Conservation (phyloP, 2,113 vertebrate genomes). For the Scytalopus superciliaris region DNA sequence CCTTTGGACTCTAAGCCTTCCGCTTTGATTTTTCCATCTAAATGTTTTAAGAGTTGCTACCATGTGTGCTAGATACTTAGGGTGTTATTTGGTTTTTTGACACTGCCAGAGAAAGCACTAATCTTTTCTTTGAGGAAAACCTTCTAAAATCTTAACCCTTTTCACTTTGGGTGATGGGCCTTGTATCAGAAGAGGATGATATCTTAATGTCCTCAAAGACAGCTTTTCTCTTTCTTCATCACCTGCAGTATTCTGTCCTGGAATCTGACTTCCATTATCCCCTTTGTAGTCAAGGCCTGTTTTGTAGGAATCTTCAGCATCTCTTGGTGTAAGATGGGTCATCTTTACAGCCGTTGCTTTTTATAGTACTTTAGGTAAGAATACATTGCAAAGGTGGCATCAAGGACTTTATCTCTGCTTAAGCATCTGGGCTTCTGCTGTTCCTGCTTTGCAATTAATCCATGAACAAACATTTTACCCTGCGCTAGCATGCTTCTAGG, state of each 20-base stretch:
- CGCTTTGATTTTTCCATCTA: background rate
- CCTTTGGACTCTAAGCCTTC: background rate
- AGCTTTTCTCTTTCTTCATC: slow-evolving; percentile 61
- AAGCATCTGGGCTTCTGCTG: slow-evolving; percentile 59
- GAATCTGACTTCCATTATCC: slow-evolving; percentile 23
- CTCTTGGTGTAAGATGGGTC: slow-evolving; percentile 59
- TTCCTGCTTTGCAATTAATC: slow-evolving; percentile 72
- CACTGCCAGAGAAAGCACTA: slow-evolving; percentile 47
- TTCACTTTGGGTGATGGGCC: slow-evolving; percentile 74
- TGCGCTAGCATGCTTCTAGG: slow-evolving; percentile 63
- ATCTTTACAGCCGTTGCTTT: slow-evolving; percentile 30
- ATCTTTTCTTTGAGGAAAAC: slow-evolving; percentile 45
- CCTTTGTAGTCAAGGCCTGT: slow-evolving; percentile 42
- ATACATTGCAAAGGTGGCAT: slow-evolving; percentile 27
- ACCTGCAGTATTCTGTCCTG: slow-evolving; percentile 59
- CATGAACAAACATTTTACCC: slow-evolving; percentile 31
- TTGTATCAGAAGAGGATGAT: slow-evolving; percentile 30
- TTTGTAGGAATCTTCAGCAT: slow-evolving; percentile 51
- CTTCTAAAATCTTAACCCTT: slow-evolving; percentile 40
- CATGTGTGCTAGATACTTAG: slow-evolving; percentile 9
- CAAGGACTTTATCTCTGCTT: slow-evolving; percentile 53
- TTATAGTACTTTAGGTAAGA: slow-evolving; percentile 1
- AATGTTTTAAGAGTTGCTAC: slow-evolving; percentile 18
- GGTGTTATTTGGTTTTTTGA: background rate
- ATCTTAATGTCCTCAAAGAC: slow-evolving; percentile 48